phyloP scores from a whole-genome alignment of 2,797 vertebrate genomes.

The Eremophila alpestris region DNA sequence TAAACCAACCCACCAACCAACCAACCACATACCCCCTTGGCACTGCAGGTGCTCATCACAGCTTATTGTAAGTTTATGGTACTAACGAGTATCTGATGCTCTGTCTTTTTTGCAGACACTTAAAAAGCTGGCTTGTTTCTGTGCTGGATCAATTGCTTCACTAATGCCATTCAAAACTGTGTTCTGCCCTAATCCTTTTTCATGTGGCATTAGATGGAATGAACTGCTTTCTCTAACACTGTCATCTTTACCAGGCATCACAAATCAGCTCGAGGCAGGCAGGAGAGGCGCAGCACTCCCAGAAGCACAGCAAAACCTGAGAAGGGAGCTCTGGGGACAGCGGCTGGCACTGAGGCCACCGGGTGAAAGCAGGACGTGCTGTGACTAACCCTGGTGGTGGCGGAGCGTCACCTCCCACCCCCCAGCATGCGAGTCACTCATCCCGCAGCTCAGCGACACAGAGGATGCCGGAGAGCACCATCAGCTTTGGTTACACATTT shows the following conservation, averaged over 20 bases:
- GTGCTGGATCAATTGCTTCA: not conserved
- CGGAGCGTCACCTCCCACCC: not conserved
- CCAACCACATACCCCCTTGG: not conserved
- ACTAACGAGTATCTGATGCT: constrained; percentile 18
- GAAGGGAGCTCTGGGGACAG: fast-evolving
- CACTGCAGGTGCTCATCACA: not conserved
- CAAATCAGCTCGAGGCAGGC: not conserved
- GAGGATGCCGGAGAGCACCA: not conserved
- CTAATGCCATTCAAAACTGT: not conserved
- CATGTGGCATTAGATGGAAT: not conserved
- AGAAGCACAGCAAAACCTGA: not conserved
- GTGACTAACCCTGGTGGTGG: not conserved
- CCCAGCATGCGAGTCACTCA: not conserved
- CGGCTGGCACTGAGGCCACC: fast-evolving
- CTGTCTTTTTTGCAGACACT: not conserved
- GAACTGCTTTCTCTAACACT: not conserved
- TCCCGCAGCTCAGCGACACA: not conserved
- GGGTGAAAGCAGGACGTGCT: not conserved
- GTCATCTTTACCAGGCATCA: not conserved
- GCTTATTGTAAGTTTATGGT: not conserved
- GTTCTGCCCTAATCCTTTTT: not conserved
- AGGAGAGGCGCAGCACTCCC: not conserved
- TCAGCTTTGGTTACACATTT: not conserved
- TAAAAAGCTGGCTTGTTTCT: not conserved
- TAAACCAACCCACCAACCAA: not conserved